A percentile compares a stretch with the other conserved stretches of the same genome.
Conservation (phyloP, 2,888 invertebrate species). For the Stenolophus ochropezus region DNA sequence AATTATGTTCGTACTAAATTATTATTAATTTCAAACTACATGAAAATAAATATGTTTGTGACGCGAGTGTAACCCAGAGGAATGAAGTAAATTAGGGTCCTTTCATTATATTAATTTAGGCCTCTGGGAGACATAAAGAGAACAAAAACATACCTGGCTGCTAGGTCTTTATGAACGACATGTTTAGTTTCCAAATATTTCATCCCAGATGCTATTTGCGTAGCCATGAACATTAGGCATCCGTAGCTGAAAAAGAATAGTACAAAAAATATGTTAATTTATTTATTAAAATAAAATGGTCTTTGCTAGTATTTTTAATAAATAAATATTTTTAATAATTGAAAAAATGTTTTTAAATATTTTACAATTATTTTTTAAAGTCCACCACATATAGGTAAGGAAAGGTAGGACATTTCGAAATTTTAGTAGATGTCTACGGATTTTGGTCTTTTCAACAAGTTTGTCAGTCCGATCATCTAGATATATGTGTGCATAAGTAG, state of each 20-base stretch:
- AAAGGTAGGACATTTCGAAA: too few relatives aligned
- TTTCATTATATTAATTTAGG: constrained; percentile 27
- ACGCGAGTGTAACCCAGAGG: constrained; percentile 1
- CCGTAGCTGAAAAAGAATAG: constrained; percentile 78
- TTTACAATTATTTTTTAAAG: too few relatives aligned
- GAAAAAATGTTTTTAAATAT: too few relatives aligned
- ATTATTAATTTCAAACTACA: constrained; percentile 30
- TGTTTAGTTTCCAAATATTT: constrained; percentile 86
- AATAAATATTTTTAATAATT: too few relatives aligned
- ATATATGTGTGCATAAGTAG: too few relatives aligned
- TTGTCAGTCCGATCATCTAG: too few relatives aligned
- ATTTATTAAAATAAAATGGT: too few relatives aligned
- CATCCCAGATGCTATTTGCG: constrained; percentile 87
- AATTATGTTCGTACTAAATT: constrained; percentile 52
- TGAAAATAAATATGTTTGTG: constrained; percentile 35
- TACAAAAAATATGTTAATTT: too few relatives aligned
- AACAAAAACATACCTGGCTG: constrained; percentile 75
- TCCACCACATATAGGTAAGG: too few relatives aligned
- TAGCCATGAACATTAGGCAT: constrained; percentile 82
- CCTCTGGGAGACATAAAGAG: constrained; percentile 11
- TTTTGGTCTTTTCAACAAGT: too few relatives aligned
- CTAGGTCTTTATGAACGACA: constrained; percentile 87
- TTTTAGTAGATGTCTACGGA: too few relatives aligned
- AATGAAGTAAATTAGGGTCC: constrained; percentile 36
- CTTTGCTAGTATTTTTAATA: too few relatives aligned